Percentiles rank a stretch among this genome's conserved stretches.
These are phyloP conservation scores for Chiroxiphia lanceolata DNA, from an alignment of 2,797 vertebrate species.

Conservation along the genomic window DNA sequence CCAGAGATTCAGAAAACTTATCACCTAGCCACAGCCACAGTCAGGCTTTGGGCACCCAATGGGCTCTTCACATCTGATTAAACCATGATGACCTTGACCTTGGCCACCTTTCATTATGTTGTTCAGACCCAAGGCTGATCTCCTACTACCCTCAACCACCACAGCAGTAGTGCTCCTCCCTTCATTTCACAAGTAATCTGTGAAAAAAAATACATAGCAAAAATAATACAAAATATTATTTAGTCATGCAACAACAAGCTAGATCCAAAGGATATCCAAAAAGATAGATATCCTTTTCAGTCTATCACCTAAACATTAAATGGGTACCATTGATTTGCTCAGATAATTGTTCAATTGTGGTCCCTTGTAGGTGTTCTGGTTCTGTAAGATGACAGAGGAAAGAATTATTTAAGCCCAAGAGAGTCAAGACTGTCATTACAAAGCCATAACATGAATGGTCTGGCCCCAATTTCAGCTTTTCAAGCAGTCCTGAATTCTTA, in stretches of 20 bases:
- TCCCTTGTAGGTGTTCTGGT: background rate
- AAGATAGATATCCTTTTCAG: background rate
- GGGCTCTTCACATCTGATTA: background rate
- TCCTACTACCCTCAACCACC: background rate
- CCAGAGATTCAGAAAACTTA: background rate
- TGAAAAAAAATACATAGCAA: background rate
- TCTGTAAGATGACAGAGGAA: background rate
- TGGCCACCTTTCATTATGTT: background rate
- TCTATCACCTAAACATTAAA: background rate
- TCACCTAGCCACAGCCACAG: background rate
- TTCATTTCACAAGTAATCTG: background rate
- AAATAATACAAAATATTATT: background rate
- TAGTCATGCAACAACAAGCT: background rate
- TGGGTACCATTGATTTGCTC: background rate
- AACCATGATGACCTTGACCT: background rate
- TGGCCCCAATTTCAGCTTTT: background rate
- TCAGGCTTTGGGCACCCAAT: background rate
- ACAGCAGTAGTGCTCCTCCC: rapidly evolving
- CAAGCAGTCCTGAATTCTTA: background rate
- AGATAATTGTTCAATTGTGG: background rate
- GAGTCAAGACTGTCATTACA: background rate
- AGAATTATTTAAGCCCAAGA: background rate
- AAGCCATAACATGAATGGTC: background rate
- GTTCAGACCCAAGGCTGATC: background rate
- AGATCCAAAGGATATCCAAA: background rate